These are phyloP conservation scores for Halyomorpha halys DNA, from an alignment of 1,140 invertebrate genomes.

Conservation along the genomic window DNA sequence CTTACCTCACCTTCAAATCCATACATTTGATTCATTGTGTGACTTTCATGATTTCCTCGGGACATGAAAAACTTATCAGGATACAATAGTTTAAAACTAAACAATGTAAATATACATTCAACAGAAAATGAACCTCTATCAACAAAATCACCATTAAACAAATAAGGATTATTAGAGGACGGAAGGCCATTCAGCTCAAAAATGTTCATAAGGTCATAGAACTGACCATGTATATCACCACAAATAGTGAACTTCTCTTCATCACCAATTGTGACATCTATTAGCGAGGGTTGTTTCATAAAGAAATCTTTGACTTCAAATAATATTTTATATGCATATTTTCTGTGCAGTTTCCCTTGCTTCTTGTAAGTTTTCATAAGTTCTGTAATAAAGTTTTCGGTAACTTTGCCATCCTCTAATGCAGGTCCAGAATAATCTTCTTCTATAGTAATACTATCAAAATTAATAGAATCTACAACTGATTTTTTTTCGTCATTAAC, in stretches of 20 bases:
- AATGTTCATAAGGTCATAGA: conserved; percentile 96
- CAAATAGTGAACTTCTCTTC: conserved; percentile 95
- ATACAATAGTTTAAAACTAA: conserved; percentile 94
- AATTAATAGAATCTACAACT: conserved; percentile 74
- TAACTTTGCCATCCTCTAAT: conserved; percentile 81
- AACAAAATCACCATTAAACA: conserved; percentile 99
- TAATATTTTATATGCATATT: conserved; percentile 97
- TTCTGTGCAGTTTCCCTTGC: conserved; percentile 88
- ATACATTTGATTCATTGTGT: conserved; percentile 99
- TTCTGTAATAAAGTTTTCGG: conserved; percentile 69
- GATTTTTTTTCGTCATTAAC: conserved; percentile 79
- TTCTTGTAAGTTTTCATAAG: conserved; percentile 84
- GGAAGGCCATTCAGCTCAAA: conserved; percentile 95
- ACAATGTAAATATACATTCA: conserved; percentile 96
- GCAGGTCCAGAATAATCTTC: conserved; percentile 87
- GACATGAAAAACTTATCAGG: conserved; percentile 97
- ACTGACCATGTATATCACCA: conserved; percentile 99
- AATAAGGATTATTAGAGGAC: conserved; percentile 89
- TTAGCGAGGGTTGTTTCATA: conserved; percentile 71
- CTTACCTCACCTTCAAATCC: conserved; percentile 97
- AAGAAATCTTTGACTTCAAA: conserved; percentile 82
- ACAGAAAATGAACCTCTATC: conserved; percentile 98
- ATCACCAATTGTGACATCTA: conserved; percentile 80
- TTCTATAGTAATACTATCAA: conserved; percentile 89
- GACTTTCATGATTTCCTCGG: conserved; percentile 96